Evolutionary conservation across 1,140 invertebrate genomes (phyloP).

Genomic region (Pseudobourletiella spinata): DNA sequence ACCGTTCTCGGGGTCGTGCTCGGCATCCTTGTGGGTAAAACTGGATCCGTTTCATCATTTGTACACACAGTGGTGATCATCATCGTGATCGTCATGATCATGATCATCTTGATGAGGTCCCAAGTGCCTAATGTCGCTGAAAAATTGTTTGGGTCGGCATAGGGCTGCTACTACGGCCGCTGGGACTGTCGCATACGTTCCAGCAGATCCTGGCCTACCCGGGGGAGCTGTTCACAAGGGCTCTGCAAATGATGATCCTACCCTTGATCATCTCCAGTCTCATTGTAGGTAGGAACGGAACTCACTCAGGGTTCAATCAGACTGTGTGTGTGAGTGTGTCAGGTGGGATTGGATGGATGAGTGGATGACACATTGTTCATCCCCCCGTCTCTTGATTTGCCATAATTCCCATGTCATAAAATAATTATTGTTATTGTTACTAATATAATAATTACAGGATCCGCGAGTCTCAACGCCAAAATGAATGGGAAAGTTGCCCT

Average conservation of each 20-base stretch:
- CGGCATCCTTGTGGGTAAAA: neutral
- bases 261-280: conserved; percentile 79
- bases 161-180: conserved; percentile 15
- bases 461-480: conserved; percentile 71
- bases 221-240: conserved; percentile 81
- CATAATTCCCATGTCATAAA: no score
- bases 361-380: no score
- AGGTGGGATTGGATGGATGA: neutral
- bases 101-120: no score
- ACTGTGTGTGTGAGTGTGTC: neutral
- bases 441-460: no score
- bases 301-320: neutral
- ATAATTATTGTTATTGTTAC: conserved; percentile 3
- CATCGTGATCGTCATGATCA: neutral
- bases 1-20: neutral
- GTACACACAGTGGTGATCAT: neutral
- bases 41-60: neutral
- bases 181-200: conserved; percentile 37
- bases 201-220: conserved; percentile 79
- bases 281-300: conserved; percentile 57
- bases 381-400: no score
- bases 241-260: conserved; percentile 77
- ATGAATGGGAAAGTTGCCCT: conserved; percentile 78
- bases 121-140: neutral
- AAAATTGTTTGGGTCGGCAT: neutral